Conservation (phyloP, 2,113 vertebrate species). For the Tetrao urogallus region DNA sequence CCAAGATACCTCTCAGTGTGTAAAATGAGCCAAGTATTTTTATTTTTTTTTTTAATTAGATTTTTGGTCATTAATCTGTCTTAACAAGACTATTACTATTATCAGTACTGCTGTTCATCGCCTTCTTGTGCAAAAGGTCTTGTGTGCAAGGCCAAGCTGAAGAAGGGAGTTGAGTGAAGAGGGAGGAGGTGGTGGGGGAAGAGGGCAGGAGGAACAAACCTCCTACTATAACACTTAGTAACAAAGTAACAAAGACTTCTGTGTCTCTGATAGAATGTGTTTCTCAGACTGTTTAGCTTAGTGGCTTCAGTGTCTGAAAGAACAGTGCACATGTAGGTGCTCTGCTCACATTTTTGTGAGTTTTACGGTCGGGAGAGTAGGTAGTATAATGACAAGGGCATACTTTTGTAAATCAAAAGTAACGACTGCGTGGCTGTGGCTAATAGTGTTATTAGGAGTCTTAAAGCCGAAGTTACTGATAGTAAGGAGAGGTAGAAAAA, state of each 20-base stretch:
- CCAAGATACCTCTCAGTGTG: neutral
- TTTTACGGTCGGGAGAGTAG: neutral
- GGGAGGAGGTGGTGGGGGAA: too few relatives aligned
- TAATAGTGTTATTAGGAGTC: neutral
- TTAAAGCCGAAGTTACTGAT: neutral
- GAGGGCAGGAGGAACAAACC: too few relatives aligned
- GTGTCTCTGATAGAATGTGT: neutral
- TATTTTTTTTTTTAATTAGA: neutral
- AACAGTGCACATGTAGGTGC: neutral
- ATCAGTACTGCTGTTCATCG: too few relatives aligned
- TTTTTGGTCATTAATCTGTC: too few relatives aligned
- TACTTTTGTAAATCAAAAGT: neutral
- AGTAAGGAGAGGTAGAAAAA: neutral
- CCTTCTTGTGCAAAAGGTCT: too few relatives aligned
- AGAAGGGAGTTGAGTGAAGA: too few relatives aligned
- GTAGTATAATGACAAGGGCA: neutral
- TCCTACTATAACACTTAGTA: neutral
- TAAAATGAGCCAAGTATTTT: neutral
- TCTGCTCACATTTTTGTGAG: neutral
- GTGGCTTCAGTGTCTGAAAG: neutral
- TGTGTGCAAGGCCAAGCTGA: too few relatives aligned
- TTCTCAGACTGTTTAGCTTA: neutral
- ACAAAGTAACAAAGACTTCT: neutral
- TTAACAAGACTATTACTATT: too few relatives aligned
- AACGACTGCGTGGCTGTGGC: accelerated